A percentile compares a stretch with the other conserved stretches of the same genome.
These are phyloP conservation scores for Oeneis ivallda DNA, from an alignment of 2,888 invertebrate species.

Conservation along the genomic window DNA sequence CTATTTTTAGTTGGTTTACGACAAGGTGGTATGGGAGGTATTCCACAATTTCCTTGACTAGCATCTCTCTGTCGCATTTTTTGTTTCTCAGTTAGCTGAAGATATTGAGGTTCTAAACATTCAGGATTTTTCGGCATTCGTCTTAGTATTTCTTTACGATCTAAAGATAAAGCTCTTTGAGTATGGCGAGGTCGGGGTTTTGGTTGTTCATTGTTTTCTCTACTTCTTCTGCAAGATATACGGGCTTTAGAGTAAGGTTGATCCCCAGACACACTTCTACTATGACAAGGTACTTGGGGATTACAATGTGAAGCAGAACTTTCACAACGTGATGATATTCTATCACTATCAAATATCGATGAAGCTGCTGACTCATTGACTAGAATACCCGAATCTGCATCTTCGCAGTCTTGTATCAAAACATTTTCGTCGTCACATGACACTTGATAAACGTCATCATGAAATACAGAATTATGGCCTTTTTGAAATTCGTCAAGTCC, in stretches of 20 bases:
- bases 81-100: constrained; percentile 77
- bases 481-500: constrained; percentile 86
- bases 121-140: constrained; percentile 73
- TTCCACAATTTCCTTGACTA: constrained; percentile 65
- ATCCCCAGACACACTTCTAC: constrained; percentile 76
- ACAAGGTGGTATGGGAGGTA: constrained; percentile 77
- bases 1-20: constrained; percentile 61
- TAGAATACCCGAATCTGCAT: constrained; percentile 88
- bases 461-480: constrained; percentile 83
- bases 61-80: constrained; percentile 74
- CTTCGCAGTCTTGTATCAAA: constrained; percentile 83
- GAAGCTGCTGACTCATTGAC: constrained; percentile 87
- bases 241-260: constrained; percentile 68
- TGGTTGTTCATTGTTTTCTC: constrained; percentile 64
- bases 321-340: constrained; percentile 78
- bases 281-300: constrained; percentile 65
- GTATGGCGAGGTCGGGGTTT: constrained; percentile 64
- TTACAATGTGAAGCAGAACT: constrained; percentile 76
- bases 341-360: constrained; percentile 82
- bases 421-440: constrained; percentile 80
- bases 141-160: constrained; percentile 78
- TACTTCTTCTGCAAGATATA: constrained; percentile 68
- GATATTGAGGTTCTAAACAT: constrained; percentile 68
- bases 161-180: constrained; percentile 80
- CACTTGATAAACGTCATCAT: constrained; percentile 80